These are phyloP conservation scores for Apocrypta bakeri DNA, from an alignment of 1,140 invertebrate species.

Conservation along the genomic window DNA sequence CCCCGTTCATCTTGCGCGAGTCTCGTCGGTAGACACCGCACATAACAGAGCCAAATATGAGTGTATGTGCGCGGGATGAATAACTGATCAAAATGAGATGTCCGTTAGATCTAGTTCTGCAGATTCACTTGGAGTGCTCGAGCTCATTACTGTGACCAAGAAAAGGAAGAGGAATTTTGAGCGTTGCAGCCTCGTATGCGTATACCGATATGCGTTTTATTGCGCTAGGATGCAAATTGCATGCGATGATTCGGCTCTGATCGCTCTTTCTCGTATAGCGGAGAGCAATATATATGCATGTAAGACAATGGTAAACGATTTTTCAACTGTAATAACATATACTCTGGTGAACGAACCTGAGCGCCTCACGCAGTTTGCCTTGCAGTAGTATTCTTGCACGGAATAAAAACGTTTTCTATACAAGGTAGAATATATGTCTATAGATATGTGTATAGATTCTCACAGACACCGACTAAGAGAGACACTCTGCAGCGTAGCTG, in stretches of 20 bases:
- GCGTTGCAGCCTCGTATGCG: background rate
- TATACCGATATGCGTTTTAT: background rate
- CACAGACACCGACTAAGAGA: background rate
- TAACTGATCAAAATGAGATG: background rate
- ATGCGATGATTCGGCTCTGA: background rate
- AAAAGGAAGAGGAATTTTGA: background rate
- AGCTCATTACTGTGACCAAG: background rate
- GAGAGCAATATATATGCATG: too few species aligned
- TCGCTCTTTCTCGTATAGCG: background rate
- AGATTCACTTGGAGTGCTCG: background rate
- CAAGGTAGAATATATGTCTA: background rate
- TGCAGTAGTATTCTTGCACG: too few species aligned
- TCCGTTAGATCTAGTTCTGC: slow-evolving; percentile 1
- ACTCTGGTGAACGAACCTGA: too few species aligned
- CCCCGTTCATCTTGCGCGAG: too few species aligned
- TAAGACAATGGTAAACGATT: too few species aligned
- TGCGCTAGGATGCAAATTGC: background rate
- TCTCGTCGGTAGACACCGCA: too few species aligned
- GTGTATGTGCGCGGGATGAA: background rate
- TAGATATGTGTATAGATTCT: background rate
- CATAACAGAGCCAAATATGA: too few species aligned
- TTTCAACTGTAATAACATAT: too few species aligned
- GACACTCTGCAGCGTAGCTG: background rate
- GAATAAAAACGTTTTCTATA: background rate
- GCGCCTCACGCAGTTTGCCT: too few species aligned